Percentiles rank a stretch among this genome's conserved stretches.
Evolutionary conservation across 2,113 vertebrate genomes (phyloP).

Genomic region (Austrofundulus limnaeus): DNA sequence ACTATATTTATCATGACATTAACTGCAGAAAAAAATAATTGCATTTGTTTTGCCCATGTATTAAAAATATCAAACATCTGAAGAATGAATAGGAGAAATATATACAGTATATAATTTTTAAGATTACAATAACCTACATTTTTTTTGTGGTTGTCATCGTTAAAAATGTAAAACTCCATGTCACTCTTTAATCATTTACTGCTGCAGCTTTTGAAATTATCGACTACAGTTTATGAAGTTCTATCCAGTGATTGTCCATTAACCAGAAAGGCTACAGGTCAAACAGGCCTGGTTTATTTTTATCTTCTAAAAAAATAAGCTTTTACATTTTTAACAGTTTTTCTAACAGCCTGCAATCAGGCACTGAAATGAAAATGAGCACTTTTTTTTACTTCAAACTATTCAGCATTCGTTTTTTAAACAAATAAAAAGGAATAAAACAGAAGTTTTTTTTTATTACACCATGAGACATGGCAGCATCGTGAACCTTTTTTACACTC

Average conservation of each 20-base stretch:
- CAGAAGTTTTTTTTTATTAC: too few relatives aligned
- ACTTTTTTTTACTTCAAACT: neutral
- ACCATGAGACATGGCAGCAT: too few relatives aligned
- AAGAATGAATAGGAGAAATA: neutral
- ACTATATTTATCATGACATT: conserved; percentile 29
- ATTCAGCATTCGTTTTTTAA: neutral
- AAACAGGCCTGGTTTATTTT: conserved; percentile 1
- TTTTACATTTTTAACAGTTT: neutral
- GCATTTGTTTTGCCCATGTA: neutral
- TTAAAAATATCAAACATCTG: neutral
- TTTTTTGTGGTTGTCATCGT: conserved; percentile 19
- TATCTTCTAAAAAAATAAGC: neutral
- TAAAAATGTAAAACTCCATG: conserved; percentile 57
- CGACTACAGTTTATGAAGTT: conserved; percentile 58
- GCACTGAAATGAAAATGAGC: neutral
- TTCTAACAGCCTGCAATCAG: neutral
- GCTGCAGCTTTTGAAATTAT: conserved; percentile 67
- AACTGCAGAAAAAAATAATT: neutral
- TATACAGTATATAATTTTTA: too few relatives aligned
- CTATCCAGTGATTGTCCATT: conserved; percentile 70
- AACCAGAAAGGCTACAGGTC: conserved; percentile 59
- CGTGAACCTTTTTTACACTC: neutral
- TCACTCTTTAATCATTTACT: conserved; percentile 72
- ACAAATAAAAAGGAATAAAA: too few relatives aligned
- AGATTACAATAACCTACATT: conserved; percentile 24